These are phyloP conservation scores for Plectus sambesii DNA, from an alignment of 1,140 invertebrate species.

Conservation along the genomic window DNA sequence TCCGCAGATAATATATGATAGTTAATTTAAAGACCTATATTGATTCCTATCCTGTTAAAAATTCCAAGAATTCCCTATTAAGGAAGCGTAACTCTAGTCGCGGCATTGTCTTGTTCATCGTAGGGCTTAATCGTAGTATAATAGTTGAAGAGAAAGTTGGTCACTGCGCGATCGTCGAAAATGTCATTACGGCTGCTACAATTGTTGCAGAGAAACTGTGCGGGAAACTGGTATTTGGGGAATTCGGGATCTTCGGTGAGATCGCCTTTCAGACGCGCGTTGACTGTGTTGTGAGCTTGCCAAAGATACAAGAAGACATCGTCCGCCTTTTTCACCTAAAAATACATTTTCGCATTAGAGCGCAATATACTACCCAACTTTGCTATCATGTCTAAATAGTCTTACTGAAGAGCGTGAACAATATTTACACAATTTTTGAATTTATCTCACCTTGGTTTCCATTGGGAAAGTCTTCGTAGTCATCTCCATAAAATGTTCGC, in stretches of 20 bases:
- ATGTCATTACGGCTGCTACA: constrained; percentile 14
- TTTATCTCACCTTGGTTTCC: constrained; percentile 23
- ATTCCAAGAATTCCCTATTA: too few species aligned
- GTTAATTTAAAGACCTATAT: too few species aligned
- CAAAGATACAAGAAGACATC: constrained; percentile 28
- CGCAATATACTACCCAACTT: too few species aligned
- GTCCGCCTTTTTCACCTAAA: too few species aligned
- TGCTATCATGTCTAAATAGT: too few species aligned
- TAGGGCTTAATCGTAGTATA: constrained; percentile 22
- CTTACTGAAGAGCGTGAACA: too few species aligned
- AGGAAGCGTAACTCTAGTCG: too few species aligned
- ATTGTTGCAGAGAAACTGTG: constrained; percentile 23
- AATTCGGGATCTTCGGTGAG: constrained; percentile 29
- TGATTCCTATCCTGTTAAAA: too few species aligned
- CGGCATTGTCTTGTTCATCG: too few species aligned
- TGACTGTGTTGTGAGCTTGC: constrained; percentile 29
- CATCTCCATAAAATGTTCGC: constrained; percentile 30
- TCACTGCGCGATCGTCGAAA: constrained; percentile 8
- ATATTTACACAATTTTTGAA: too few species aligned
- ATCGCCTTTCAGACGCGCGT: constrained; percentile 25
- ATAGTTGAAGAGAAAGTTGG: constrained; percentile 22
- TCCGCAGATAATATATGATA: too few species aligned
- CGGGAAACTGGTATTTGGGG: constrained; percentile 29
- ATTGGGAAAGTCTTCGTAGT: constrained; percentile 26
- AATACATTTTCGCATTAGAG: too few species aligned